These are phyloP conservation scores for Drosophila leonis DNA, from an alignment of 2,888 invertebrate species.

Conservation along the genomic window DNA sequence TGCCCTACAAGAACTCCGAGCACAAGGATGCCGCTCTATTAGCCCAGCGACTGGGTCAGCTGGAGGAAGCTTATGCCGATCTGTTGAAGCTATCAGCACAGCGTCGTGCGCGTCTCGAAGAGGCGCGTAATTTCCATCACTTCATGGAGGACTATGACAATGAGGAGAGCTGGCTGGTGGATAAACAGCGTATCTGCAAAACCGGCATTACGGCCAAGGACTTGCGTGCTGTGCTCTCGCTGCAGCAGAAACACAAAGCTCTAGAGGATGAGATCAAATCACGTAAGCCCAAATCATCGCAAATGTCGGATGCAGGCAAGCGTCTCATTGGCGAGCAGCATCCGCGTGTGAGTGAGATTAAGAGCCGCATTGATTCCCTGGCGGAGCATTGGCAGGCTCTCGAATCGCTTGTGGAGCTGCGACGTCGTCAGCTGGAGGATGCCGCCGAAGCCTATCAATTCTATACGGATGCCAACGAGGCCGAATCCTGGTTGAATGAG, in stretches of 20 bases:
- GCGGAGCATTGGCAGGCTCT: constrained; percentile 95
- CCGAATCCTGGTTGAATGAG: constrained; percentile 98
- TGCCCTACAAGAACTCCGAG: constrained; percentile 87
- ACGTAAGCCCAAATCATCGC: constrained; percentile 89
- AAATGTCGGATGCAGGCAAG: constrained; percentile 90
- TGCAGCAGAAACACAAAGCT: constrained; percentile 97
- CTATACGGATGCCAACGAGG: constrained; percentile 98
- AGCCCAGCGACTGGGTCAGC: constrained; percentile 90
- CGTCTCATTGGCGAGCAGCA: constrained; percentile 92
- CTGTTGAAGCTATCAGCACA: constrained; percentile 85
- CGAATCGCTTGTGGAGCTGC: constrained; percentile 91
- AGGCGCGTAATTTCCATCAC: constrained; percentile 96
- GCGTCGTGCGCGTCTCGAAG: constrained; percentile 94
- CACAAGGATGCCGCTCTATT: constrained; percentile 87
- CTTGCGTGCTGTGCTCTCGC: constrained; percentile 93
- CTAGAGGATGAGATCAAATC: constrained; percentile 94
- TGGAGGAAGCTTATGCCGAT: constrained; percentile 92
- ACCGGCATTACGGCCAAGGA: constrained; percentile 98
- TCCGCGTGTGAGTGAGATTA: constrained; percentile 92
- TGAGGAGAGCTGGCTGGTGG: constrained; percentile 98
- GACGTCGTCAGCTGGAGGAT: constrained; percentile 92
- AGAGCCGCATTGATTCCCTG: constrained; percentile 91
- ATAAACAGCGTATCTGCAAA: constrained; percentile 96
- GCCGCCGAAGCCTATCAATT: constrained; percentile 98
- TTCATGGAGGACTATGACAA: constrained; percentile 99